Conservation (phyloP, 2,113 vertebrate species). For the Chrysochloris asiatica region DNA sequence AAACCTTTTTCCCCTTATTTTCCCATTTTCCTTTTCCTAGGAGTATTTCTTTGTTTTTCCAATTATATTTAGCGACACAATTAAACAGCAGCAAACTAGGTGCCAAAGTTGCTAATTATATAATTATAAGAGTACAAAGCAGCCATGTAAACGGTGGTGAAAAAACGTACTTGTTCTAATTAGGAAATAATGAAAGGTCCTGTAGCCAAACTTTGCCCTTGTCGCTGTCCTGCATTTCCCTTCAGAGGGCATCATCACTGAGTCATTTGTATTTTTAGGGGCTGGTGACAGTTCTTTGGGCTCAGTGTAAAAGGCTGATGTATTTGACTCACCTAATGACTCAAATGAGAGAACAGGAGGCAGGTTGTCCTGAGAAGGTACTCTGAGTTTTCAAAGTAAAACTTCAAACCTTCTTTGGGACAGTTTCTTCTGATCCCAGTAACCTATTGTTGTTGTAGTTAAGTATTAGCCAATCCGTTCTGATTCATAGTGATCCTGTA, state of each 20-base stretch:
- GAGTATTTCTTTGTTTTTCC: constrained; percentile 75
- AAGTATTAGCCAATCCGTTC: no score
- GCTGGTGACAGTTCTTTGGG: background rate
- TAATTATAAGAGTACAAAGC: constrained; percentile 68
- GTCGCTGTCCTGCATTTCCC: background rate
- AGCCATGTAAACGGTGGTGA: constrained; percentile 29
- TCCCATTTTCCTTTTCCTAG: constrained; percentile 64
- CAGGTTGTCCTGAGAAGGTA: background rate
- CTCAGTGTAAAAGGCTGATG: background rate
- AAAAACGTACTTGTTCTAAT: constrained; percentile 55
- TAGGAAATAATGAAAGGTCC: constrained; percentile 59
- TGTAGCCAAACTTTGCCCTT: background rate
- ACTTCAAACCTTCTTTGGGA: background rate
- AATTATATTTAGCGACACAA: constrained; percentile 78
- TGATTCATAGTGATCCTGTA: no score
- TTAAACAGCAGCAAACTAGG: constrained; percentile 78
- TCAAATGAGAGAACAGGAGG: background rate
- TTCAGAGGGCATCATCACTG: background rate
- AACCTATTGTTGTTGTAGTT: no score
- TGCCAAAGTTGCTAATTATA: constrained; percentile 79
- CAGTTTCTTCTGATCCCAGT: constrained; percentile 29
- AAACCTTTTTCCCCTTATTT: constrained; percentile 35
- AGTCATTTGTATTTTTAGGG: constrained; percentile 29
- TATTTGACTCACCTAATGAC: background rate
- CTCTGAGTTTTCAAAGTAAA: background rate